Evolutionary conservation across 2,113 vertebrate genomes (phyloP).

Genomic region (Oncorhynchus masou): DNA sequence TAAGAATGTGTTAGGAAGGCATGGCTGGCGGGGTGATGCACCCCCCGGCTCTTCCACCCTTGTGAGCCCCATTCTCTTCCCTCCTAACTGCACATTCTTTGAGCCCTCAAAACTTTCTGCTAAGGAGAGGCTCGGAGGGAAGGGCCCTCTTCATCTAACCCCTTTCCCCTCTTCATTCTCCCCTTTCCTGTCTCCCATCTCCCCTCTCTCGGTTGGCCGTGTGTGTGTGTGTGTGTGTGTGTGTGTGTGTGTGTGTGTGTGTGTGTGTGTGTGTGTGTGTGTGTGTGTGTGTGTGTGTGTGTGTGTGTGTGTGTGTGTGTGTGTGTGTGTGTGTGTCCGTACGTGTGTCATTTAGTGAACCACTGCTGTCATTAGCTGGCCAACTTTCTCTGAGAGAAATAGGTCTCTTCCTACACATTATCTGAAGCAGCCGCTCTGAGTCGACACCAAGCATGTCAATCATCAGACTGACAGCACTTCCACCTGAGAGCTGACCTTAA

Average conservation of each 20-base stretch:
- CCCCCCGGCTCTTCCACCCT: slow-evolving; percentile 25
- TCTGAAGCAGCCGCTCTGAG: slow-evolving; percentile 16
- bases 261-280: slow-evolving; percentile 4
- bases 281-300: slow-evolving; percentile 1
- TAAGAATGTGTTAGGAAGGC: slow-evolving; percentile 45
- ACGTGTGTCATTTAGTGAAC: neutral
- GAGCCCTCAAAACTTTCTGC: slow-evolving; percentile 59
- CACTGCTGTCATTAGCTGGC: no score
- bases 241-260: slow-evolving; percentile 16
- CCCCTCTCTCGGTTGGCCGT: neutral
- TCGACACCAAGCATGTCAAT: slow-evolving; percentile 47
- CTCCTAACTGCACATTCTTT: slow-evolving; percentile 45
- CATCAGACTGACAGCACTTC: slow-evolving; percentile 51
- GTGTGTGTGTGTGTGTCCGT: neutral
- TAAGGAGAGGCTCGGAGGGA: slow-evolving; percentile 3
- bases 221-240: slow-evolving; percentile 23
- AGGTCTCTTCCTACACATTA: slow-evolving; percentile 30
- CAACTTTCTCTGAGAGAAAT: neutral
- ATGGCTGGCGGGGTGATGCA: slow-evolving; percentile 58
- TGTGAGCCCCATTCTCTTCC: slow-evolving; percentile 18
- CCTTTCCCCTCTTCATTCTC: slow-evolving; percentile 38
- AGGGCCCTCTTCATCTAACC: slow-evolving; percentile 30
- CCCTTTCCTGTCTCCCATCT: neutral
- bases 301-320: slow-evolving; percentile 15
- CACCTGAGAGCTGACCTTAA: slow-evolving; percentile 41